A percentile compares a stretch with the other conserved stretches of the same genome.
These are phyloP conservation scores for Metopia argyrocephala DNA, from an alignment of 2,888 invertebrate genomes.

Conservation along the genomic window DNA sequence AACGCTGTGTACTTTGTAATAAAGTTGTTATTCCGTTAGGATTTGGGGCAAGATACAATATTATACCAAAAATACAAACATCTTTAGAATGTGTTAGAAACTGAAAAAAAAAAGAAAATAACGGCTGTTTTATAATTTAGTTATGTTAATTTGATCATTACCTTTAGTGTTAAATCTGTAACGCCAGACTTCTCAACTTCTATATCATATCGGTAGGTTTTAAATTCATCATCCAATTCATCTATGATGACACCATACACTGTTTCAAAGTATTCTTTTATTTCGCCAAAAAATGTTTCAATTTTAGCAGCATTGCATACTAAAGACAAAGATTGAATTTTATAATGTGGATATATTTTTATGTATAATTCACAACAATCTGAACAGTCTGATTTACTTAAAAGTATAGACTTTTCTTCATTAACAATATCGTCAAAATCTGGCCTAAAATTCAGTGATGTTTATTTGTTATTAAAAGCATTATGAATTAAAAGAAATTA, in stretches of 20 bases:
- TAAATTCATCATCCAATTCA: slow-evolving; percentile 68
- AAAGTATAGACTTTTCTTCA: slow-evolving; percentile 71
- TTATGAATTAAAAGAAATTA: not conserved
- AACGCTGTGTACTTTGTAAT: slow-evolving; percentile 54
- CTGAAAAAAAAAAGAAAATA: slow-evolving; percentile 59
- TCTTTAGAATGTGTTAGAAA: slow-evolving; percentile 70
- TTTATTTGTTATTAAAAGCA: not conserved
- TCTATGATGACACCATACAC: slow-evolving; percentile 70
- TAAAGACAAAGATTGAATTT: slow-evolving; percentile 72
- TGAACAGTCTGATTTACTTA: slow-evolving; percentile 64
- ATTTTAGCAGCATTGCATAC: slow-evolving; percentile 73
- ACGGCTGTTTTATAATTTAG: not conserved
- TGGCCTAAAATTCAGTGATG: slow-evolving; percentile 67
- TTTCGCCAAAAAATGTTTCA: slow-evolving; percentile 73
- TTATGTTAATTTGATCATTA: slow-evolving; percentile 35
- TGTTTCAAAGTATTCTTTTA: slow-evolving; percentile 75
- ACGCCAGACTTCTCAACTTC: slow-evolving; percentile 74
- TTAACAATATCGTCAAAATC: slow-evolving; percentile 71
- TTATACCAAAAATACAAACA: slow-evolving; percentile 75
- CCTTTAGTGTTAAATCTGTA: slow-evolving; percentile 71
- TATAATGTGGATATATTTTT: slow-evolving; percentile 68
- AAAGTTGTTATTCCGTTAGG: slow-evolving; percentile 74
- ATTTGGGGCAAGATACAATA: slow-evolving; percentile 72
- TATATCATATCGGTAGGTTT: slow-evolving; percentile 74
- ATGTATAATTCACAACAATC: slow-evolving; percentile 72